These are phyloP conservation scores for Chloroceryle amazona DNA, from an alignment of 2,797 vertebrate genomes.

Conservation along the genomic window DNA sequence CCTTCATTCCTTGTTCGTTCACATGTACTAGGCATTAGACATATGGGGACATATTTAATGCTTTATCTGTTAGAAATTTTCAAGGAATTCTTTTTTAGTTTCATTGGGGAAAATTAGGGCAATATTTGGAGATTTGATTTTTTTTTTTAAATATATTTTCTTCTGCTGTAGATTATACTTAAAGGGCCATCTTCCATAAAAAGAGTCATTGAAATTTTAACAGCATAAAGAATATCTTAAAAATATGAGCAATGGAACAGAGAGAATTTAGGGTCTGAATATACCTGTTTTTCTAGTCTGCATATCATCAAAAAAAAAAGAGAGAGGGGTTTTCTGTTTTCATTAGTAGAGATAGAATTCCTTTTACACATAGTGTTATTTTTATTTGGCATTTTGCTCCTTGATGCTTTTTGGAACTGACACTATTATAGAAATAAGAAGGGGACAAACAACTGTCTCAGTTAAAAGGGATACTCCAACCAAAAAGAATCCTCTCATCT, in stretches of 20 bases:
- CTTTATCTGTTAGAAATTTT: background rate
- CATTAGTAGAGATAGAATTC: background rate
- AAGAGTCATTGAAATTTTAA: background rate
- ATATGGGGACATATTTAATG: background rate
- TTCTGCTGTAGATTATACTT: background rate
- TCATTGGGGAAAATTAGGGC: accelerated
- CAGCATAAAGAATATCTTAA: background rate
- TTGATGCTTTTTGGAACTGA: background rate
- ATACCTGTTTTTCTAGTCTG: background rate
- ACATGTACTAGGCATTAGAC: background rate
- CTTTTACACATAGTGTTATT: background rate
- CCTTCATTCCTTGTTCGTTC: background rate
- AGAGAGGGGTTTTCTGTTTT: background rate
- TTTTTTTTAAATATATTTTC: background rate
- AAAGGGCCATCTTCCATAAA: accelerated
- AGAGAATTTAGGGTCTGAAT: background rate
- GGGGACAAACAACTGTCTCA: background rate
- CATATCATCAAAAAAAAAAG: background rate
- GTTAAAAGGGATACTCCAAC: background rate
- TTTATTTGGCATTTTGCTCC: background rate
- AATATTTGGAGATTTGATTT: too few species aligned
- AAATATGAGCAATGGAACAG: background rate
- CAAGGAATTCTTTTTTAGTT: background rate
- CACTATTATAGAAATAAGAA: background rate
- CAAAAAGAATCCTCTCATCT: background rate